Percentiles rank a stretch among this genome's conserved stretches.
Conservation (phyloP, 2,797 vertebrate genomes). For the Mormyrus hasselquistii region DNA sequence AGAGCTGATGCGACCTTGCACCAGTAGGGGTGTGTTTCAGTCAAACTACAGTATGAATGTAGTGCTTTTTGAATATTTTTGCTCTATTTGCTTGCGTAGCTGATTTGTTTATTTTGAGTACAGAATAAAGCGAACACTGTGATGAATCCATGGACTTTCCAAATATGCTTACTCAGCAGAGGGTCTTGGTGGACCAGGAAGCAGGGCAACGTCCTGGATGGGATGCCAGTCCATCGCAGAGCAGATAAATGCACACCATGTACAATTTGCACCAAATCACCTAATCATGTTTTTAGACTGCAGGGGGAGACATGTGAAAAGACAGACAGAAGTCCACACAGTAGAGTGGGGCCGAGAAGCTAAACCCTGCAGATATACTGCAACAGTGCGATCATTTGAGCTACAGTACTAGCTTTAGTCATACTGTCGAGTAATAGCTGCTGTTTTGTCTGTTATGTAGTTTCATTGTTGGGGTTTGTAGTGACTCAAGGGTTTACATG, state of each 20-base stretch:
- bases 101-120: background rate
- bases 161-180: background rate
- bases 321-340: background rate
- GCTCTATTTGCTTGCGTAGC: background rate
- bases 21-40: background rate
- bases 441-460: background rate
- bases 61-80: slow-evolving; percentile 2
- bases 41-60: background rate
- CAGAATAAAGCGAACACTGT: background rate
- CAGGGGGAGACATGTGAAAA: background rate
- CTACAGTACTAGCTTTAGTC: background rate
- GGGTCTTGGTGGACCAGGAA: background rate
- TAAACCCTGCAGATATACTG: background rate
- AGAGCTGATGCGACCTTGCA: background rate
- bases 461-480: background rate
- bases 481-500: background rate
- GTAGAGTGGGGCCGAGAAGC: background rate
- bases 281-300: background rate
- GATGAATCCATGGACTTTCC: background rate
- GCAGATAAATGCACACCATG: background rate
- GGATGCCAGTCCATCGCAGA: background rate
- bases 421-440: background rate
- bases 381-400: background rate
- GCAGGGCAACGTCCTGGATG: background rate
- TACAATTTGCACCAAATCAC: background rate